Percentiles rank a stretch among this genome's conserved stretches.
These are phyloP conservation scores for Drosophila anceps DNA, from an alignment of 2,888 invertebrate species.

Conservation along the genomic window DNA sequence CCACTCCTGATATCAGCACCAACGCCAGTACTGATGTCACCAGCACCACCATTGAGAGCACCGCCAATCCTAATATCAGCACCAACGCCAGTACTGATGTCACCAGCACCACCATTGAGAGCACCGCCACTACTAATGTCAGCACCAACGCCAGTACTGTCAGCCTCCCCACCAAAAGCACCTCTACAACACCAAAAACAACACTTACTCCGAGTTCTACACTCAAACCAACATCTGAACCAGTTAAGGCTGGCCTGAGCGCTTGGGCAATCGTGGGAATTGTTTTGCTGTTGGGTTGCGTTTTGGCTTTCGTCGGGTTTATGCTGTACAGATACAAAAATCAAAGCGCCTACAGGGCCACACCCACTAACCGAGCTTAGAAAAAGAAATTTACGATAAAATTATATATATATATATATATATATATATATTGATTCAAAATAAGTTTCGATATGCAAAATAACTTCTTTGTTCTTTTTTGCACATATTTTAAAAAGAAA, in stretches of 20 bases:
- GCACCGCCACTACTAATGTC: background rate
- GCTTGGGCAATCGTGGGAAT: slow-evolving; percentile 29
- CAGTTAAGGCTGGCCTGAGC: slow-evolving; percentile 1
- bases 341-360: background rate
- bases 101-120: too few relatives aligned
- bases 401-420: too few relatives aligned
- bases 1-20: too few relatives aligned
- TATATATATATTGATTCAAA: background rate
- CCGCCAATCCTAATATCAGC: too few relatives aligned
- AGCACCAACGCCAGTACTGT: background rate
- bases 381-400: background rate
- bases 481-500: too few relatives aligned
- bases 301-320: slow-evolving; percentile 12
- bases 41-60: background rate
- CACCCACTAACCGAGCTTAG: background rate
- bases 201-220: too few relatives aligned
- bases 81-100: too few relatives aligned
- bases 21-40: background rate
- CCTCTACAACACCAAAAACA: background rate
- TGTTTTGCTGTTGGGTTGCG: slow-evolving; percentile 5
- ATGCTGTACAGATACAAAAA: slow-evolving; percentile 9
- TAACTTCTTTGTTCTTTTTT: background rate
- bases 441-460: background rate
- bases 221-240: background rate
- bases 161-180: background rate